Evolutionary conservation across 2,888 invertebrate species (phyloP).

Genomic region (Nemapogon koenigi): DNA sequence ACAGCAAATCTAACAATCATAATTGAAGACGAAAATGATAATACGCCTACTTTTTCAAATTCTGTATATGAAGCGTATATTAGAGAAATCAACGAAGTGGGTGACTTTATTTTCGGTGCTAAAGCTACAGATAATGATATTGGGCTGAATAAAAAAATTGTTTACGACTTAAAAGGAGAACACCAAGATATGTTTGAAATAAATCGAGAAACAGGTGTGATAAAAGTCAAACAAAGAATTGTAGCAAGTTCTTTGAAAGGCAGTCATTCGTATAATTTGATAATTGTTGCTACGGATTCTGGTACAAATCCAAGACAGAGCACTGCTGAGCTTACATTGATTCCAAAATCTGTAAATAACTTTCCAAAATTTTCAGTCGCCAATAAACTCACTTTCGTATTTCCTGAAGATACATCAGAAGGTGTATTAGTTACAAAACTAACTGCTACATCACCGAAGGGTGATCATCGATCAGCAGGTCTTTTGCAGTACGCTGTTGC

Average conservation of each 20-base stretch:
- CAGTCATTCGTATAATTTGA: conserved; percentile 70
- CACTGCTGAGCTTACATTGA: conserved; percentile 77
- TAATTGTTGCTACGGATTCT: conserved; percentile 83
- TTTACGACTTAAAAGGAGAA: conserved; percentile 79
- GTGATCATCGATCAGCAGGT: conserved; percentile 71
- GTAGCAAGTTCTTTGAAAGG: conserved; percentile 55
- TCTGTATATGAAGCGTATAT: conserved; percentile 80
- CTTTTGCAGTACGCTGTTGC: conserved; percentile 83
- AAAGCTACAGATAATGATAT: conserved; percentile 85
- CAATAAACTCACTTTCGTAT: conserved; percentile 74
- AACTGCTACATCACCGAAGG: conserved; percentile 81
- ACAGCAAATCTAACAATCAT: conserved; percentile 83
- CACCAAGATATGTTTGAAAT: conserved; percentile 81
- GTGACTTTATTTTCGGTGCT: conserved; percentile 90
- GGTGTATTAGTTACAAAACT: conserved; percentile 79
- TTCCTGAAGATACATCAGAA: conserved; percentile 81
- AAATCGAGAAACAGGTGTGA: conserved; percentile 83
- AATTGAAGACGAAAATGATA: conserved; percentile 86
- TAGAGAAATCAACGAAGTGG: conserved; percentile 79
- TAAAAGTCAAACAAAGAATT: conserved; percentile 79
- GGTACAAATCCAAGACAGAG: conserved; percentile 74
- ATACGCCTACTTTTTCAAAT: conserved; percentile 78
- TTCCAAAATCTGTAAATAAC: conserved; percentile 75
- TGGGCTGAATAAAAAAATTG: conserved; percentile 80
- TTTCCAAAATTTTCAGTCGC: conserved; percentile 82